Base-by-base conservation (phyloP, 2,888 invertebrate genomes). In the Aporophyla lueneburgensis region DNA sequence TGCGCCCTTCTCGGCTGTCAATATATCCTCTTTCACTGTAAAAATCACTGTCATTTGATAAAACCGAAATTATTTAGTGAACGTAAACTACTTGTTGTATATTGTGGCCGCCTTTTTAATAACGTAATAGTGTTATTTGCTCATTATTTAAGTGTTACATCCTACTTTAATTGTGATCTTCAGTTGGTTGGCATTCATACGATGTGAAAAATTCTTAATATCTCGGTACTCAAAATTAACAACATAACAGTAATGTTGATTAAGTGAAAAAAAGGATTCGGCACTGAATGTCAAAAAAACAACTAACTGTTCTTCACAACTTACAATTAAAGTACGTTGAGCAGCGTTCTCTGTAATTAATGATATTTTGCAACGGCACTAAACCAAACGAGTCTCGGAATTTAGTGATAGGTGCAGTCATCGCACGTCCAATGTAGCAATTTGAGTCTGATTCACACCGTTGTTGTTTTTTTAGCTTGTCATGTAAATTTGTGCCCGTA, bases 341-440 rank as follows among this genome's bases (percentile, higher is more conserved):
- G 12, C 68, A 43, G 40, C 62, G 14, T 73, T 73, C 27, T 74
- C 65, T 79, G 69, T 79, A 78, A 68, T 65, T 76, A 75, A 70
- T 77, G 63, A 76, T 87, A 79, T 74, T 75, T 79, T 75, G 46
- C 62, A 88, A 87, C 76, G 87, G 87, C 83, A 87, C 85, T 88
- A 88, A 80, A 63, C 33, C 53, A 27, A 27, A 43, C 5, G 43
- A 61, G 61, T 62, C 21, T 24, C 4, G 68, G 33, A 56, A 49
- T 80, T 56, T 49, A 65, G 80, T 75, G 83, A 74, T 58, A 61
- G 21, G 24, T 33, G 14, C 56, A 49, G 56, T 27, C 53, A 27
- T 7, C 69, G 61, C 40, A n/a, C 49, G 58, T 3, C 33, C 14
- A n/a, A 46, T 61, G 40, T 46, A 14, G 27, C 24, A 43, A 49